phyloP scores from a whole-genome alignment of 2,113 vertebrate genomes.

The Glaucidium brasilianum region DNA sequence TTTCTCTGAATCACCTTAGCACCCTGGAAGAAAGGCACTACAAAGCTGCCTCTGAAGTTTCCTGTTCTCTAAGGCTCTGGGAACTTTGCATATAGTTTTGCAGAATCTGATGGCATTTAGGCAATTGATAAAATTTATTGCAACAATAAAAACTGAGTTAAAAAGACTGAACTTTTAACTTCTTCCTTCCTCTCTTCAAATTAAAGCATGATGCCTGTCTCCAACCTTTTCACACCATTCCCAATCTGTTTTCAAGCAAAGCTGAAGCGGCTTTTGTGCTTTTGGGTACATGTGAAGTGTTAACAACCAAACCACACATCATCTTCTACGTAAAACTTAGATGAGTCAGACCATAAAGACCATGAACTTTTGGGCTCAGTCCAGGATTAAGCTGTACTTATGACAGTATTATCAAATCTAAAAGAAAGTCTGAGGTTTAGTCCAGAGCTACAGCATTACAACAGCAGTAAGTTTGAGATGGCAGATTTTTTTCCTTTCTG shows the following conservation, averaged over 20 bases:
- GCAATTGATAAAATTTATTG: background rate
- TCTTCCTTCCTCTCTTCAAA: background rate
- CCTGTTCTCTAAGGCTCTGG: background rate
- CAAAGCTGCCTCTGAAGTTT: background rate
- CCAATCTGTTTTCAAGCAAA: background rate
- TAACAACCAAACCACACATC: background rate
- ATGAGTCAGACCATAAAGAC: too few relatives aligned
- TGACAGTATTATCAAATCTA: background rate
- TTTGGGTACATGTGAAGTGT: accelerated
- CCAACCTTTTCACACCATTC: background rate
- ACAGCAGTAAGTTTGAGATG: background rate
- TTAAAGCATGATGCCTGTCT: background rate
- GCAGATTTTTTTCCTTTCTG: background rate
- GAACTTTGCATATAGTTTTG: background rate
- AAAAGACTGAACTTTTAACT: background rate
- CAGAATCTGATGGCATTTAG: background rate
- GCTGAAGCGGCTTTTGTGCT: background rate
- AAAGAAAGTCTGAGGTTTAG: background rate
- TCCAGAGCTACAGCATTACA: background rate
- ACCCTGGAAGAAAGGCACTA: background rate
- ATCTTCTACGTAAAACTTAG: background rate
- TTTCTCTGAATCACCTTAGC: background rate
- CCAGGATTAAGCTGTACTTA: background rate
- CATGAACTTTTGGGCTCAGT: background rate
- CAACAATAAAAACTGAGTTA: background rate